These are phyloP conservation scores for Chironomus striatipennis DNA, from an alignment of 1,140 invertebrate species.

Conservation along the genomic window DNA sequence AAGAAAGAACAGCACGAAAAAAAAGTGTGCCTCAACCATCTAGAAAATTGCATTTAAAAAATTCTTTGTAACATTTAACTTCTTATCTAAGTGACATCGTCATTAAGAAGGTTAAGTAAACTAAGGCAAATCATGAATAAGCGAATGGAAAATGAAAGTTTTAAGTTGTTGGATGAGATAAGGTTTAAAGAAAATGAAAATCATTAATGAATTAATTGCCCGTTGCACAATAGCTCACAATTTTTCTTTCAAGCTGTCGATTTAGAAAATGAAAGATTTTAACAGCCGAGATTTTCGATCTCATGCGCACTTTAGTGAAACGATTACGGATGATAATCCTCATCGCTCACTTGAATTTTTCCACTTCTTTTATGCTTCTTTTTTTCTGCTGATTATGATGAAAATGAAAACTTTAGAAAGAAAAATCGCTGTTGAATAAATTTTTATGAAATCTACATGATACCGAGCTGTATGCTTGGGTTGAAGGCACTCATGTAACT, in stretches of 20 bases:
- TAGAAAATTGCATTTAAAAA: no score
- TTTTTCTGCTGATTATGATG: not conserved
- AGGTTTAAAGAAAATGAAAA: not conserved
- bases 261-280: conserved; percentile 5
- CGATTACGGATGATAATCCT: not conserved
- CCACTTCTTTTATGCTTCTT: not conserved
- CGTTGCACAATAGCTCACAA: not conserved
- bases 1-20: no score
- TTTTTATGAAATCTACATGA: no score
- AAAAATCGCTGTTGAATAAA: no score
- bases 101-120: no score
- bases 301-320: not conserved
- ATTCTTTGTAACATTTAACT: no score
- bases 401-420: not conserved
- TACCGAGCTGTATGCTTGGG: no score
- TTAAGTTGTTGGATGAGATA: not conserved
- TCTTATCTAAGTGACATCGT: no score
- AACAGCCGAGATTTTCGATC: not conserved
- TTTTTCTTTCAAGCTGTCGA: not conserved
- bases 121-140: not conserved
- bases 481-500: no score
- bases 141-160: not conserved
- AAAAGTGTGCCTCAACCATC: no score
- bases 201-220: not conserved
- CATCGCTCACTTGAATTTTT: no score